Percentiles rank a stretch among this genome's conserved stretches.
These are phyloP conservation scores for Cryptotis parvus DNA, from an alignment of 2,113 vertebrate genomes.

Conservation along the genomic window DNA sequence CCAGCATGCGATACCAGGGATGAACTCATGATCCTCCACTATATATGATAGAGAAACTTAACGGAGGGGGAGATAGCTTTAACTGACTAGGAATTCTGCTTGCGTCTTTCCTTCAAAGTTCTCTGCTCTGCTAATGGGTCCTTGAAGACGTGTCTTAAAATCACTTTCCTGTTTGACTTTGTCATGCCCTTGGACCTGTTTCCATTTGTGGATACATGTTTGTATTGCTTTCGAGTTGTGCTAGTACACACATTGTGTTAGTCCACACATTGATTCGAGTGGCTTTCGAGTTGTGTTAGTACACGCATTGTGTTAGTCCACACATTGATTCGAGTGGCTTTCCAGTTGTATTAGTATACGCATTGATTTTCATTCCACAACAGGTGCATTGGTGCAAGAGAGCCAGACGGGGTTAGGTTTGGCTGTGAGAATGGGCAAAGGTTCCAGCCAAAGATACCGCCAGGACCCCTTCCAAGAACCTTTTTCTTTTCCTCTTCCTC, in stretches of 20 bases:
- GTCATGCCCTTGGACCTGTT: background rate
- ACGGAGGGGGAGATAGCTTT: background rate
- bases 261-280: background rate
- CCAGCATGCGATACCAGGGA: background rate
- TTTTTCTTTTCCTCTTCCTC: background rate
- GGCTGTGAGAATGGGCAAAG: background rate
- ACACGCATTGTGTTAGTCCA: no score
- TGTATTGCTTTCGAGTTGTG: no score
- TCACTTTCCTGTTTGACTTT: background rate
- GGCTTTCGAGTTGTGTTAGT: no score
- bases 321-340: background rate
- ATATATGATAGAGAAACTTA: background rate
- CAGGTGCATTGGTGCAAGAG: background rate
- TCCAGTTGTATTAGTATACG: no score
- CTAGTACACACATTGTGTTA: no score
- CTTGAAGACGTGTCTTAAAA: no score
- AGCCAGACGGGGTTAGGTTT: background rate
- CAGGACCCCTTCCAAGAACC: background rate
- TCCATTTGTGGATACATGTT: background rate
- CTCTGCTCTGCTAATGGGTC: no score
- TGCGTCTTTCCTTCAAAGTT: no score
- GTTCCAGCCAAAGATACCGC: background rate
- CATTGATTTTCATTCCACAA: background rate
- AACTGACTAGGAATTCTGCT: background rate
- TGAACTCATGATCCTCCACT: background rate